Conservation (phyloP, 2,888 invertebrate genomes). For the Maniola hyperantus region DNA sequence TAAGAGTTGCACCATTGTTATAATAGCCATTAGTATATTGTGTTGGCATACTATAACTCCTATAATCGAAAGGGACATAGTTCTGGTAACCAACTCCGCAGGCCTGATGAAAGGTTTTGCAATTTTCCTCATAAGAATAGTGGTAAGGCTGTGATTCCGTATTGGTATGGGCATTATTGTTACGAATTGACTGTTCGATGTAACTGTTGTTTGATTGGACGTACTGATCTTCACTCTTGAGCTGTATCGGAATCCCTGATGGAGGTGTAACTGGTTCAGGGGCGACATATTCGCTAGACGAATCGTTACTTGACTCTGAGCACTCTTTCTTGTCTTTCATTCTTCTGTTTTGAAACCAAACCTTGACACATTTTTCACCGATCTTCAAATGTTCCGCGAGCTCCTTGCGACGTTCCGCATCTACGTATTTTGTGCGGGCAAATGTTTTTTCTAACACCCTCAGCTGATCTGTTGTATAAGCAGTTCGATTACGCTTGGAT, state of each 20-base stretch:
- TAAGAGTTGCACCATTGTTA: constrained; percentile 44
- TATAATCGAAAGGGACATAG: constrained; percentile 4
- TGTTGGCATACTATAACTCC: not conserved
- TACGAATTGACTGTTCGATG: not conserved
- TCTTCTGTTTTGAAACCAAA: constrained; percentile 92
- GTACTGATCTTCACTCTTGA: constrained; percentile 3
- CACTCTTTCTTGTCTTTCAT: constrained; percentile 87
- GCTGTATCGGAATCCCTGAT: constrained; percentile 8
- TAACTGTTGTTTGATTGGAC: not conserved
- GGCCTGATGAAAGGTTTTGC: constrained; percentile 5
- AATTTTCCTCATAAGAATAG: constrained; percentile 18
- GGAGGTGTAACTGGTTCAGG: constrained; percentile 34
- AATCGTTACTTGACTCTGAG: constrained; percentile 56
- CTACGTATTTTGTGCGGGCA: constrained; percentile 83
- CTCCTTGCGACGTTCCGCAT: constrained; percentile 84
- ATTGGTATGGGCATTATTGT: not conserved
- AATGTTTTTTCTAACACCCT: constrained; percentile 82
- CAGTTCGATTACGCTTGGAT: constrained; percentile 86
- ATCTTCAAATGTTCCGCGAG: constrained; percentile 84
- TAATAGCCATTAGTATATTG: constrained; percentile 27
- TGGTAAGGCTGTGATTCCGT: not conserved
- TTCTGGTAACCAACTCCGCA: constrained; percentile 25
- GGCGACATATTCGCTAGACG: constrained; percentile 41
- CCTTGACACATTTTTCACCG: constrained; percentile 88
- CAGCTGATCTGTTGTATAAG: constrained; percentile 88